Conservation (phyloP, 2,797 vertebrate genomes). For the Hippocampus kuda region DNA sequence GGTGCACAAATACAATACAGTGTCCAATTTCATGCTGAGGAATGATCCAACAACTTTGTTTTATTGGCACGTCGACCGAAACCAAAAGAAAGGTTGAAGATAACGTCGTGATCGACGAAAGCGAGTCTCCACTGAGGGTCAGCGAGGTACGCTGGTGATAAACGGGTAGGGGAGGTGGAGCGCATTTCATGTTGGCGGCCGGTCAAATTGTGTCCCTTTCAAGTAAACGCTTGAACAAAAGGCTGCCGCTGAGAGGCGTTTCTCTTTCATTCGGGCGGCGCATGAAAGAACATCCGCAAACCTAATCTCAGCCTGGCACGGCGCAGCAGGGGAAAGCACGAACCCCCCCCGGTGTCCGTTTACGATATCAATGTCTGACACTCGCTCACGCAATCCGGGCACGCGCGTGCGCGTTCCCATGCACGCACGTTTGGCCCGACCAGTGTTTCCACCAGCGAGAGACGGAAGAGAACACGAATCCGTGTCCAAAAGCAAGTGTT, state of each 20-base stretch:
- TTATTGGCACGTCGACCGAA: background rate
- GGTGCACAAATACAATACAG: no score
- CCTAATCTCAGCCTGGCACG: constrained; percentile 28
- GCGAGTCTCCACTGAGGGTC: constrained; percentile 23
- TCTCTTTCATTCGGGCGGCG: constrained; percentile 61
- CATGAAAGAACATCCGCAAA: constrained; percentile 53
- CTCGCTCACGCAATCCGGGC: constrained; percentile 29
- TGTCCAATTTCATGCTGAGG: background rate
- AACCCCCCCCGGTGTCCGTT: constrained; percentile 43
- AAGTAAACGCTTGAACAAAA: constrained; percentile 47
- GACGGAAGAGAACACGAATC: constrained; percentile 17
- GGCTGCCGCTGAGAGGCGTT: constrained; percentile 31
- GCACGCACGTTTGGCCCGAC: constrained; percentile 9
- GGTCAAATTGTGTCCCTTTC: constrained; percentile 46
- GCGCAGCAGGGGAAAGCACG: constrained; percentile 23
- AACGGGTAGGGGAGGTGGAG: constrained; percentile 12
- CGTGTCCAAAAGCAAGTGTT: constrained; percentile 13
- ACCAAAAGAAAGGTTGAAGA: constrained; percentile 7
- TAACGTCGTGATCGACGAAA: background rate
- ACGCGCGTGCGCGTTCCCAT: constrained; percentile 6
- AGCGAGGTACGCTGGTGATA: constrained; percentile 30
- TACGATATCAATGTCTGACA: constrained; percentile 52
- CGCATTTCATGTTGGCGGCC: constrained; percentile 33
- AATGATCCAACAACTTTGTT: background rate
- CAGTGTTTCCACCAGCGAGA: constrained; percentile 13